phyloP scores from a whole-genome alignment of 2,888 invertebrate genomes.

The Drosophila mercatorum region DNA sequence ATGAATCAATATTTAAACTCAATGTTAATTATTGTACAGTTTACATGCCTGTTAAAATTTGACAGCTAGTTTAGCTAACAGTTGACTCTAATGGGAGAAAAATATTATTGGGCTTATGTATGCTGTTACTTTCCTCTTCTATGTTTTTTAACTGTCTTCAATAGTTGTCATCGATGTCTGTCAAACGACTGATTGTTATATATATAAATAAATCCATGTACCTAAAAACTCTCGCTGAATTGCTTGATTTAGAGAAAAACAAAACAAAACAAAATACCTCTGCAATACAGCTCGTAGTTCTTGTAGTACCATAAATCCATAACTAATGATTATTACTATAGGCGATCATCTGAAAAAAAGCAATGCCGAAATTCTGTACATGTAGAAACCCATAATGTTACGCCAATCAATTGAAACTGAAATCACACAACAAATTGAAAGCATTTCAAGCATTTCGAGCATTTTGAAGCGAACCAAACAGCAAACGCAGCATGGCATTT shows the following conservation, averaged over 20 bases:
- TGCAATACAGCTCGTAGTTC: conserved; percentile 27
- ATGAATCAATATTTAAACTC: background rate
- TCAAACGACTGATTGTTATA: conserved; percentile 30
- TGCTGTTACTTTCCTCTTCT: conserved; percentile 21
- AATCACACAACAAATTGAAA: conserved; percentile 20
- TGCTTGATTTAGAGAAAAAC: conserved; percentile 32
- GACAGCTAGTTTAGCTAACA: background rate
- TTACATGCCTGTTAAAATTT: background rate
- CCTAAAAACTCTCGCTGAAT: conserved; percentile 22
- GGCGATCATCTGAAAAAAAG: conserved; percentile 25
- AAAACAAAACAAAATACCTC: background rate
- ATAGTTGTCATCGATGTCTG: conserved; percentile 40
- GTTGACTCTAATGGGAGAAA: background rate
- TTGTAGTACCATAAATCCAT: conserved; percentile 28
- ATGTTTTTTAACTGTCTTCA: conserved; percentile 27
- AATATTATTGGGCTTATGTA: conserved; percentile 6
- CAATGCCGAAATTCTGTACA: conserved; percentile 32
- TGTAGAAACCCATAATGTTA: conserved; percentile 43
- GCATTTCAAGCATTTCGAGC: conserved; percentile 17
- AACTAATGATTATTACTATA: background rate
- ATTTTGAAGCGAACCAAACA: conserved; percentile 39
- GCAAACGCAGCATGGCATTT: conserved; percentile 81
- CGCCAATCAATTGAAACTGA: conserved; percentile 32
- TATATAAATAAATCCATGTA: background rate
- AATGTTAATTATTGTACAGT: background rate